These are phyloP conservation scores for Andrena cerasifolii DNA, from an alignment of 1,140 invertebrate genomes.

Conservation along the genomic window DNA sequence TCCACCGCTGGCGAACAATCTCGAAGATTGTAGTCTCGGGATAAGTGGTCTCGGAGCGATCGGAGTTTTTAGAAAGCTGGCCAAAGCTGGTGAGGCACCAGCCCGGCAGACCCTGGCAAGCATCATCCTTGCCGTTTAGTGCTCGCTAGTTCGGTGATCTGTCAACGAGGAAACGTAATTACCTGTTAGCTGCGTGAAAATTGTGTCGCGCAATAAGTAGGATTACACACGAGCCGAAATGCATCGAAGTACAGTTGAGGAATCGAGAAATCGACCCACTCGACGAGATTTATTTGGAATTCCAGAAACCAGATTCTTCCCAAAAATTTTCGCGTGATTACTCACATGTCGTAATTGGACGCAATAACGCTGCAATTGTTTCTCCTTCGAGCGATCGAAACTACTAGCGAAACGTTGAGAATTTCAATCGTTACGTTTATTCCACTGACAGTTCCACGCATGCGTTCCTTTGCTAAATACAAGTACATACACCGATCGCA, in stretches of 20 bases:
- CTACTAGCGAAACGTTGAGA: not conserved
- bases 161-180: slow-evolving; percentile 18
- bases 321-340: slow-evolving; percentile 54
- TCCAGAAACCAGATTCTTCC: not conserved
- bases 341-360: slow-evolving; percentile 62
- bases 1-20: slow-evolving; percentile 76
- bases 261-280: not conserved
- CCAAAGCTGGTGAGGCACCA: slow-evolving; percentile 70
- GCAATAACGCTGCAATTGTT: slow-evolving; percentile 48
- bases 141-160: slow-evolving; percentile 17
- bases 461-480: not conserved
- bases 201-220: not conserved
- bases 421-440: not conserved
- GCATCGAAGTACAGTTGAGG: not conserved
- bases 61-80: slow-evolving; percentile 65
- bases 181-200: no score
- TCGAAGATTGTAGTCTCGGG: slow-evolving; percentile 67
- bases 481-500: no score
- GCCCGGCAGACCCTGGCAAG: slow-evolving; percentile 72
- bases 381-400: slow-evolving; percentile 22
- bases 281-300: slow-evolving; percentile 1
- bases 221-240: slow-evolving; percentile 1
- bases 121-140: slow-evolving; percentile 70
- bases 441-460: not conserved
- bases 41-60: slow-evolving; percentile 55